These are phyloP conservation scores for Periplaneta americana DNA, from an alignment of 1,140 invertebrate species.

Conservation along the genomic window DNA sequence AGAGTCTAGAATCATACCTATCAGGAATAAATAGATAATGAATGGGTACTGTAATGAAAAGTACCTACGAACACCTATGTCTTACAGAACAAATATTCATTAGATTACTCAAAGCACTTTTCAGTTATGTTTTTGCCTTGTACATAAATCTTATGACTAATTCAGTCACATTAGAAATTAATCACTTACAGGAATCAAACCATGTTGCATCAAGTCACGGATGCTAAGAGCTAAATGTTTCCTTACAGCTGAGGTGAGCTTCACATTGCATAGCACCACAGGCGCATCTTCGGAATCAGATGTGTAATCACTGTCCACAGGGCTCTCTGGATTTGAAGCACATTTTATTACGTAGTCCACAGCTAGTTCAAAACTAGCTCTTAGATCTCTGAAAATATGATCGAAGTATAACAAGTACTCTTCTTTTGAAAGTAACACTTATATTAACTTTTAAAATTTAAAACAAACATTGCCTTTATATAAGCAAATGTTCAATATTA, in stretches of 20 bases:
- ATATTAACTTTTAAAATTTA: no score
- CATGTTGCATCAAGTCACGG: conserved; percentile 91
- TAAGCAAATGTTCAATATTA: no score
- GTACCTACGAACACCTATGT: no score
- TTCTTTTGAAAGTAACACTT: no score
- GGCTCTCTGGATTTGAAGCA: conserved; percentile 40
- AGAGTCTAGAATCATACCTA: no score
- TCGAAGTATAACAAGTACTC: no score
- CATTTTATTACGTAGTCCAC: conserved; percentile 72
- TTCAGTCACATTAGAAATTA: background rate
- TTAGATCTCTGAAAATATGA: conserved; percentile 66
- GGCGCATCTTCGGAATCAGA: conserved; percentile 57
- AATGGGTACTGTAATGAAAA: no score
- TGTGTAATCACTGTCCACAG: conserved; percentile 50
- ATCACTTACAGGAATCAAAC: conserved; percentile 56
- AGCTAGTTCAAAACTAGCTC: conserved; percentile 88
- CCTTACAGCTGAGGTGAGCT: conserved; percentile 80
- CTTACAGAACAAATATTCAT: no score
- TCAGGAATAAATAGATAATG: no score
- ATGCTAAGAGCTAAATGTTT: conserved; percentile 87
- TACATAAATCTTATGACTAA: background rate
- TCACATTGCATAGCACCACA: conserved; percentile 52
- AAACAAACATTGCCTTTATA: no score
- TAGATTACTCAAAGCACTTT: no score
- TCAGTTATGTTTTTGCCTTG: no score